Conservation (phyloP, 1,140 invertebrate species). For the Scaptomyza pallida region DNA sequence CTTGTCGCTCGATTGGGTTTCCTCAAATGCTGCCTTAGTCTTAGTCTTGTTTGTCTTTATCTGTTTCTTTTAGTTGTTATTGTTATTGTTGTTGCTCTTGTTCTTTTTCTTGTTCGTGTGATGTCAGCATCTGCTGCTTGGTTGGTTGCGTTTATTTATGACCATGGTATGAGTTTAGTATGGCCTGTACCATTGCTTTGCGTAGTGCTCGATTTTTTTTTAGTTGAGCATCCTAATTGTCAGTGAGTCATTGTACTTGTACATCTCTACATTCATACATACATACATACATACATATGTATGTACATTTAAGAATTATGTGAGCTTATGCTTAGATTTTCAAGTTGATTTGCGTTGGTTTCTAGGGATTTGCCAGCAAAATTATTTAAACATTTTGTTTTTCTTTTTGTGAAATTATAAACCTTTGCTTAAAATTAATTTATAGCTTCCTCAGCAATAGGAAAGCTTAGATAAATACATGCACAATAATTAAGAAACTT, state of each 20-base stretch:
- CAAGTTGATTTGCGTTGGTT: slow-evolving; percentile 1
- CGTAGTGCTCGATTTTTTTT: background rate
- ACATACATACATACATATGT: no score
- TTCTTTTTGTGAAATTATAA: background rate
- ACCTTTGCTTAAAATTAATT: background rate
- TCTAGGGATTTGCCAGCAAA: slow-evolving; percentile 7
- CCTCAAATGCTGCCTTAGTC: slow-evolving; percentile 26
- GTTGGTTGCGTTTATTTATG: slow-evolving; percentile 36
- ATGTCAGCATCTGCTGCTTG: slow-evolving; percentile 47
- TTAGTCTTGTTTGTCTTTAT: background rate
- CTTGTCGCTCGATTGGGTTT: slow-evolving; percentile 41
- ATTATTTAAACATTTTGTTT: slow-evolving; percentile 9
- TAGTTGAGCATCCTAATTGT: slow-evolving; percentile 5
- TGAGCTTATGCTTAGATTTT: slow-evolving; percentile 13
- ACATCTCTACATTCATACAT: background rate
- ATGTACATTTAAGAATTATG: background rate
- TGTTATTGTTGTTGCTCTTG: background rate
- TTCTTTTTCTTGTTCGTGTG: slow-evolving; percentile 28
- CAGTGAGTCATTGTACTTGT: slow-evolving; percentile 24
- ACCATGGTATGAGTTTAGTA: background rate
- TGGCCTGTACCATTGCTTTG: slow-evolving; percentile 9
- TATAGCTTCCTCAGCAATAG: background rate
- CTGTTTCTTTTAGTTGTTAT: background rate
- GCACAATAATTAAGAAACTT: no score
- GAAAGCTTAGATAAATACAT: background rate